These are phyloP conservation scores for Volucella inflata DNA, from an alignment of 2,888 invertebrate genomes.

Conservation along the genomic window DNA sequence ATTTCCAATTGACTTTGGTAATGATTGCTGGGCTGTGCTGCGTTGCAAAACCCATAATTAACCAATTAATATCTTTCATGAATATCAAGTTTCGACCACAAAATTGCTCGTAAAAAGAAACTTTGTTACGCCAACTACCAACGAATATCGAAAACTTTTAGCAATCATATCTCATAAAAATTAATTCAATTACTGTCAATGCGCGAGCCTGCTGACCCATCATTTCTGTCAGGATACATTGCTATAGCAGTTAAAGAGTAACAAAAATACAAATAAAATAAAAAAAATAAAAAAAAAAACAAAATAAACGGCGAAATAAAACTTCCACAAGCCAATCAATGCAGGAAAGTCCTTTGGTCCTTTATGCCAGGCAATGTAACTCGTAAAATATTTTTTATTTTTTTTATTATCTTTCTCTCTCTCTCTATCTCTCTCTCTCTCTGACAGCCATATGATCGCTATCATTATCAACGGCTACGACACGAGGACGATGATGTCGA, in stretches of 20 bases:
- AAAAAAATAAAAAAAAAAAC: neutral
- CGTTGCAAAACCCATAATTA: constrained; percentile 53
- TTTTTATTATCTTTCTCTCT: constrained; percentile 5
- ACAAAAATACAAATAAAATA: neutral
- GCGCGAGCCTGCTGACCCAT: constrained; percentile 46
- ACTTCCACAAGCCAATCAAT: constrained; percentile 24
- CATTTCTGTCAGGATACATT: constrained; percentile 51
- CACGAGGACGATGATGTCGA: constrained; percentile 17
- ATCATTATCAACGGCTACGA: constrained; percentile 17
- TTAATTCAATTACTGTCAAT: constrained; percentile 71
- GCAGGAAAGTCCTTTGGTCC: constrained; percentile 1
- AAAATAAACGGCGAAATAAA: constrained; percentile 38
- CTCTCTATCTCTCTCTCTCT: neutral
- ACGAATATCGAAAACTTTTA: constrained; percentile 51
- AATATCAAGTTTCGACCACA: constrained; percentile 55
- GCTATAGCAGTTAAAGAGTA: constrained; percentile 33
- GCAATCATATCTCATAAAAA: constrained; percentile 72
- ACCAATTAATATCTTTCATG: constrained; percentile 58
- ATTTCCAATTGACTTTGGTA: too few relatives aligned
- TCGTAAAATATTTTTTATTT: constrained; percentile 40
- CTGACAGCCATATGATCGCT: constrained; percentile 37
- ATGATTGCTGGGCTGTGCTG: too few relatives aligned
- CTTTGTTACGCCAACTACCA: constrained; percentile 25
- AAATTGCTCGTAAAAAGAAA: constrained; percentile 48
- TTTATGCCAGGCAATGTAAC: constrained; percentile 43